Evolutionary conservation across 2,797 vertebrate species (phyloP).

Genomic region (Clamator glandarius): DNA sequence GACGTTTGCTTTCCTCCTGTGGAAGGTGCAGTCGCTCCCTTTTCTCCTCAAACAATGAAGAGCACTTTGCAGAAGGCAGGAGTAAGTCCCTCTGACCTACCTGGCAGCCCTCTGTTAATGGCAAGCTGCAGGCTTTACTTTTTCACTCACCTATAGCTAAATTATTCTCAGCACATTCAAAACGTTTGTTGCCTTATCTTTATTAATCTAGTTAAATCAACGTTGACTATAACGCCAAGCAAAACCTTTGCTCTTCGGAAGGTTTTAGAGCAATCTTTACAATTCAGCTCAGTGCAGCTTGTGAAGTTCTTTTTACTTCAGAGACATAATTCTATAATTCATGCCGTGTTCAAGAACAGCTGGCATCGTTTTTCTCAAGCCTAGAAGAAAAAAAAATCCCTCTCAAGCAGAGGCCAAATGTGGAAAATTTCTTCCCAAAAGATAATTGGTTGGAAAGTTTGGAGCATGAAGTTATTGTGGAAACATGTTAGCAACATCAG

Average conservation of each 20-base stretch:
- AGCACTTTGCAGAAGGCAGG: background rate
- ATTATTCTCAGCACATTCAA: background rate
- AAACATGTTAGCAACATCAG: constrained; percentile 9
- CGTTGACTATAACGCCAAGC: background rate
- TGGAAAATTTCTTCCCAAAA: constrained; percentile 49
- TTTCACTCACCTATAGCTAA: background rate
- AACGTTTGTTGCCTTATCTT: background rate
- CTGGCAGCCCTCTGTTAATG: constrained; percentile 12
- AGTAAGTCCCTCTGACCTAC: constrained; percentile 24
- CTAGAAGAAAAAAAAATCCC: background rate
- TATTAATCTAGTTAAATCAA: background rate
- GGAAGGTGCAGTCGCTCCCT: constrained; percentile 6
- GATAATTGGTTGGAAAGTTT: constrained; percentile 47
- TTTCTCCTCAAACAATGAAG: background rate
- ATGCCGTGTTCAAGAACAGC: constrained; percentile 12
- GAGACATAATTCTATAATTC: constrained; percentile 27
- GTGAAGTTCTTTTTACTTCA: background rate
- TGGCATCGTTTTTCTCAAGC: constrained; percentile 35
- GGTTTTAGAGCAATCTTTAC: background rate
- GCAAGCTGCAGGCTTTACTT: background rate
- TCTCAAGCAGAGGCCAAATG: constrained; percentile 29
- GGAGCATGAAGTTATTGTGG: constrained; percentile 40
- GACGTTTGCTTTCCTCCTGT: background rate
- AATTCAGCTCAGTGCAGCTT: background rate
- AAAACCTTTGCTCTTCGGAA: background rate